Base-by-base conservation (phyloP, 1,140 invertebrate genomes). In the Aplysia californica region DNA sequence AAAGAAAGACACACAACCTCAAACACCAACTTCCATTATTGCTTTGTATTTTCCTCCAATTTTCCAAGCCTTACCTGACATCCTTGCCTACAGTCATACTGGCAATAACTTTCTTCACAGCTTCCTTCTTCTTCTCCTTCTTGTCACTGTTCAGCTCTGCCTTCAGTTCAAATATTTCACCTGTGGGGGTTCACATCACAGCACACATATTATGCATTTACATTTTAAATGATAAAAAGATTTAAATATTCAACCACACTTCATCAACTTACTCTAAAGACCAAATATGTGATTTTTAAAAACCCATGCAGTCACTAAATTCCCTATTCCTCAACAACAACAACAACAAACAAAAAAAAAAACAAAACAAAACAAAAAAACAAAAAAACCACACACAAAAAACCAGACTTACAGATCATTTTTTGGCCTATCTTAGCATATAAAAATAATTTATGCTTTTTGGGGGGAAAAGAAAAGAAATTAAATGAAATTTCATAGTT, bases 91-190 rank as follows among this genome's bases (percentile, higher is more conserved):
- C 98, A 33, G 98, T 99, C 98, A 99, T 99, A 79, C 97, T 99
- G 75, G 98, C 98, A 89, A 99, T 99, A 0, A 99, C 98, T 93
- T 99, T 99, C 90, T 99, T 99, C 0, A 99, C 98, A 79, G 98
- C 98, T 91, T 99, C 98, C 88, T 98, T 96, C 88, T 99, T 99
- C 91, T 99, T 99, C 87, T 99, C 98, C 88, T 99, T 99, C 90
- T 99, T 99, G 86, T 99, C 98, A 93, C 97, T 99, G 89, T 99
- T 99, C 21, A 99, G 91, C 89, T 99, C 98, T 58, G 96, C 98
- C 91, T 99, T 99, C 44, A 99, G 91, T 91, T 99, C 89, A 86
- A 88, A 89, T 78, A 90, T 89, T 71, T 90, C 89, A 88, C 89
- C 89, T 90, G 71, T 44, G n/a, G 26, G n/a, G 10, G n/a, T 15